Conservation (phyloP, 2,797 vertebrate species). For the Chaetodon trifasciatus region DNA sequence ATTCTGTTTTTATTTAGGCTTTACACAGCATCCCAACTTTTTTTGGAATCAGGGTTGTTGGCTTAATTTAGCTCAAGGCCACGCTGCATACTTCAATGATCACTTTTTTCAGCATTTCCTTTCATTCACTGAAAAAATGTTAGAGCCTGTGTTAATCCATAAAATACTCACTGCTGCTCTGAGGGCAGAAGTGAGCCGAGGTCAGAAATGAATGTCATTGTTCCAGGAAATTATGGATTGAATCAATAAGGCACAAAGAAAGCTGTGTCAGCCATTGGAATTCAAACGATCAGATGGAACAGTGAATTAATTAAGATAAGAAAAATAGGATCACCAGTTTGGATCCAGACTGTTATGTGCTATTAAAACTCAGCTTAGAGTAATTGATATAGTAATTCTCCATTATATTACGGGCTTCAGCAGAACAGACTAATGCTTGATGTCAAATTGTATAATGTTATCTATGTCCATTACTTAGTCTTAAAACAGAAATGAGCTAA, state of each 20-base stretch:
- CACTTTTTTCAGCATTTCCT: neutral
- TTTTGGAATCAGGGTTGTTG: neutral
- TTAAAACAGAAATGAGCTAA: neutral
- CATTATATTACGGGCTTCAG: neutral
- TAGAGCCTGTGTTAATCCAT: neutral
- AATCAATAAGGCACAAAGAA: slow-evolving; percentile 16
- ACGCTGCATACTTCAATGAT: neutral
- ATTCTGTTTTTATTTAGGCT: no score
- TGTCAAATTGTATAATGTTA: neutral
- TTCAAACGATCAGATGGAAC: neutral
- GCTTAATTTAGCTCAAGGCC: neutral
- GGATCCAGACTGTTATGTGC: neutral
- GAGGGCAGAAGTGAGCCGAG: neutral
- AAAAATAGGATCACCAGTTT: slow-evolving; percentile 16
- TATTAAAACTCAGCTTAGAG: slow-evolving; percentile 6
- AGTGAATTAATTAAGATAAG: slow-evolving; percentile 13
- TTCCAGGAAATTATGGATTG: neutral
- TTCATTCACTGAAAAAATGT: neutral
- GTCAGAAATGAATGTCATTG: neutral
- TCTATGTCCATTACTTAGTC: neutral
- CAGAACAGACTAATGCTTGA: slow-evolving; percentile 2
- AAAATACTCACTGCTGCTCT: neutral
- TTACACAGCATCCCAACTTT: no score
- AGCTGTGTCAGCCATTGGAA: neutral
- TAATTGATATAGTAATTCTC: neutral